A percentile compares a stretch with the other conserved stretches of the same genome.
phyloP scores from a whole-genome alignment of 2,113 vertebrate genomes.

The Lophura nycthemera region DNA sequence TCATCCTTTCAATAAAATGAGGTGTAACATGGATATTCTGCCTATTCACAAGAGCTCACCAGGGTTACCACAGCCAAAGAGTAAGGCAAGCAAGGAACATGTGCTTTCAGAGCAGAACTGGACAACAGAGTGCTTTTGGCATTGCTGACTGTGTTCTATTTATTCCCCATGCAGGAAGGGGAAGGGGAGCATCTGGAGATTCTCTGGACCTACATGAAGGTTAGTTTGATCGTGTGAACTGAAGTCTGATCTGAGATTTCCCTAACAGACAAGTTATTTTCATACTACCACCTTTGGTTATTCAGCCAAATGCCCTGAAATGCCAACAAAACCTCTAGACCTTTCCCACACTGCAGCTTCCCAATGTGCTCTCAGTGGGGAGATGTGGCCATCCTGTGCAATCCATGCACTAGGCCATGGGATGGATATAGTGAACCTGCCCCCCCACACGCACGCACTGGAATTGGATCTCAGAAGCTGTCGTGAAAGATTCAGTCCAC shows the following conservation, averaged over 20 bases:
- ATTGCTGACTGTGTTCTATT: not conserved
- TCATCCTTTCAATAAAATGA: not conserved
- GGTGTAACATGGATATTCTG: not conserved
- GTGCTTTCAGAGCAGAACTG: not conserved
- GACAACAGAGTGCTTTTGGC: not conserved
- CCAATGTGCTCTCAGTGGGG: not conserved
- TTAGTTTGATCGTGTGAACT: not conserved
- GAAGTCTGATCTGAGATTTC: not conserved
- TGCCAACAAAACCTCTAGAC: not conserved
- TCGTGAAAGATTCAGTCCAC: not conserved
- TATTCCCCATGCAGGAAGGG: not conserved
- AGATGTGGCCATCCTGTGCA: not conserved
- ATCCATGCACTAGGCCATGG: not conserved
- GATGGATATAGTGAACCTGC: not conserved
- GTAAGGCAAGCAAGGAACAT: not conserved
- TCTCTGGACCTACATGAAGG: not conserved
- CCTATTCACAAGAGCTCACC: not conserved
- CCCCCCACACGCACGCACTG: not conserved
- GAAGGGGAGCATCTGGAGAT: not conserved
- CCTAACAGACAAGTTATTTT: not conserved
- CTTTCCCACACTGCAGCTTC: rapidly evolving
- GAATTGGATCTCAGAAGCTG: not conserved
- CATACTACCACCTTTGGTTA: rapidly evolving
- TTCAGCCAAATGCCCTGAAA: not conserved
- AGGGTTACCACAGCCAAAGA: not conserved